Conservation (phyloP, 1,140 invertebrate species). For the Gonatopus flavifemur region DNA sequence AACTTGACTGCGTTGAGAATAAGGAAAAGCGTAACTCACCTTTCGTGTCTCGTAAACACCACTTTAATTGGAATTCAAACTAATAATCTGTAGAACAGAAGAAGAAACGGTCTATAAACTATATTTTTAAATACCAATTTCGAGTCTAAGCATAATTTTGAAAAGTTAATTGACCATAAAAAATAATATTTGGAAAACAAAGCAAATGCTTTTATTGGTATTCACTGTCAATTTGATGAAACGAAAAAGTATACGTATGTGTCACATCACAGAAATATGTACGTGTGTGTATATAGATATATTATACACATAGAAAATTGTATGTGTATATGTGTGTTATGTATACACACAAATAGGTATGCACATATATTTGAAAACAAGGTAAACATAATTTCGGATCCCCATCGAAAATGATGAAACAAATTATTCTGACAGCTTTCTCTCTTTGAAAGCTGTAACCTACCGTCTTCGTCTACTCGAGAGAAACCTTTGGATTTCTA, state of each 20-base stretch:
- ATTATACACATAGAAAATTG: background rate
- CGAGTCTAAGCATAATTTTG: too few relatives aligned
- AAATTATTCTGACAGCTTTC: conserved; percentile 17
- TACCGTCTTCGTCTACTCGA: too few relatives aligned
- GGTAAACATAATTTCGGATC: conserved; percentile 4
- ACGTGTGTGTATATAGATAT: background rate
- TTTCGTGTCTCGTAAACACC: conserved; percentile 25
- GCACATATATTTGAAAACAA: background rate
- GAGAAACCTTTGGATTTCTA: too few relatives aligned
- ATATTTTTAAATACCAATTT: too few relatives aligned
- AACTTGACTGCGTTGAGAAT: conserved; percentile 8
- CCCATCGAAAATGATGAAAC: conserved; percentile 4
- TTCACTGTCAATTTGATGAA: conserved; percentile 3
- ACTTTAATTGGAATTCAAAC: conserved; percentile 23
- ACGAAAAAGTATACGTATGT: background rate
- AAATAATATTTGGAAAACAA: background rate
- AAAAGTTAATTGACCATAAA: background rate
- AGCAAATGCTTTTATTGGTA: background rate
- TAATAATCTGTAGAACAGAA: conserved; percentile 26
- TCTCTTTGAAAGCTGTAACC: background rate
- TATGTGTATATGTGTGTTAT: background rate
- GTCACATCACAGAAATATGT: background rate
- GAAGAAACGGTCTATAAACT: too few relatives aligned
- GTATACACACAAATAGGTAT: background rate
- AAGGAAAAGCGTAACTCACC: conserved; percentile 9